These are phyloP conservation scores for Theretra japonica DNA, from an alignment of 2,888 invertebrate species.

Conservation along the genomic window DNA sequence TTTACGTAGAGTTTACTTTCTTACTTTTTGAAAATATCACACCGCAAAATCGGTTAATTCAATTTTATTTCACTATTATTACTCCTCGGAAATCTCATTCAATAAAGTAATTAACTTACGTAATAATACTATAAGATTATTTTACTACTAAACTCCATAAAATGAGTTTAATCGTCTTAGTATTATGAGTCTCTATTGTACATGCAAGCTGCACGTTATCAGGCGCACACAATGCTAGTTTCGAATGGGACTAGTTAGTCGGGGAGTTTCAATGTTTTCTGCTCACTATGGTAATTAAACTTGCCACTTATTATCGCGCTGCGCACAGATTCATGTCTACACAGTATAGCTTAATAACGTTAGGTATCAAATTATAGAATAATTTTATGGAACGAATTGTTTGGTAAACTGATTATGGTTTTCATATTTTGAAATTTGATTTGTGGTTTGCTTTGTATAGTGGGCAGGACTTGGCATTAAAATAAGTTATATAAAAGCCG, in stretches of 20 bases:
- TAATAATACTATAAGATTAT: background rate
- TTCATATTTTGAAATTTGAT: background rate
- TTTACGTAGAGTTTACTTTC: too few species aligned
- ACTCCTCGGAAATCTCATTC: too few species aligned
- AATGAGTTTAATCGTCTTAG: background rate
- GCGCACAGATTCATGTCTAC: slow-evolving; percentile 36
- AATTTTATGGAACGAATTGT: background rate
- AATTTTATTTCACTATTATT: too few species aligned
- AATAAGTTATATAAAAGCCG: too few species aligned
- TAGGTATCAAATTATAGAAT: background rate
- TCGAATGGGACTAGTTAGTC: slow-evolving; percentile 54
- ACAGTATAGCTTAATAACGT: slow-evolving; percentile 17
- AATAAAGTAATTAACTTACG: too few species aligned
- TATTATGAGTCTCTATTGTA: background rate
- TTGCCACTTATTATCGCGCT: slow-evolving; percentile 42
- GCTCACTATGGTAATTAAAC: slow-evolving; percentile 66
- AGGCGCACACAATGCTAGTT: slow-evolving; percentile 61
- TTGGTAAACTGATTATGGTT: background rate
- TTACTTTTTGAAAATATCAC: too few species aligned
- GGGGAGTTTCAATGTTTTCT: slow-evolving; percentile 54
- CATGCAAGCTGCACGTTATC: slow-evolving; percentile 51
- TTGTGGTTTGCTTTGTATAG: background rate
- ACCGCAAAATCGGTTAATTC: too few species aligned
- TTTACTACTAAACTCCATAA: background rate
- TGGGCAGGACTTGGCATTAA: background rate